phyloP scores from a whole-genome alignment of 2,113 vertebrate genomes.

The Opisthocomus hoazin region DNA sequence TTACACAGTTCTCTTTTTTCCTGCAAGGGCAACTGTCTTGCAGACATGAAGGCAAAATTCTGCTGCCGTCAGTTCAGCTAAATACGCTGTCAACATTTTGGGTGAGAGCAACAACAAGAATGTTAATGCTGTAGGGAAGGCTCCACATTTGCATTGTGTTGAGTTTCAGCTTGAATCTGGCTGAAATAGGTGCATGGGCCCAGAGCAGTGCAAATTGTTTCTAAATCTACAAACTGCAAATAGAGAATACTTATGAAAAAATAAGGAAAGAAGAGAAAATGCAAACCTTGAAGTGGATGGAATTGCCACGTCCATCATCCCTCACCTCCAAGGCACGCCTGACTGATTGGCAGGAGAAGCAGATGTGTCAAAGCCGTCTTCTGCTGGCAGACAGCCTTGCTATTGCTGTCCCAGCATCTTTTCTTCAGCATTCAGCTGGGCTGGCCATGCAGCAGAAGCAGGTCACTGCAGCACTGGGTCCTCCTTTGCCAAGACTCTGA shows the following conservation, averaged over 20 bases:
- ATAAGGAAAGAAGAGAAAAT: neutral
- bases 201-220: neutral
- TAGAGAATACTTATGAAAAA: neutral
- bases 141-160: neutral
- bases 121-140: neutral
- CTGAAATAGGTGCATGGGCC: neutral
- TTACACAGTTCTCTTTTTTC: neutral
- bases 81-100: neutral
- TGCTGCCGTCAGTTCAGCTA: neutral
- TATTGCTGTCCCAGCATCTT: neutral
- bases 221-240: neutral
- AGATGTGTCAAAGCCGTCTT: neutral
- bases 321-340: neutral
- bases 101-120: neutral
- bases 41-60: neutral
- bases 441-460: neutral
- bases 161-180: neutral
- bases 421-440: neutral
- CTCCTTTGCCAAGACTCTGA: neutral
- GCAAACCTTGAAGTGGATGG: neutral
- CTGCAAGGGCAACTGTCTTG: neutral
- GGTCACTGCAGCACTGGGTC: neutral
- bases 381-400: neutral
- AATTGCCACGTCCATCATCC: neutral
- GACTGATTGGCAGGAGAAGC: neutral